Conservation (phyloP, 2,797 vertebrate species). For the Pempheris klunzingeri region DNA sequence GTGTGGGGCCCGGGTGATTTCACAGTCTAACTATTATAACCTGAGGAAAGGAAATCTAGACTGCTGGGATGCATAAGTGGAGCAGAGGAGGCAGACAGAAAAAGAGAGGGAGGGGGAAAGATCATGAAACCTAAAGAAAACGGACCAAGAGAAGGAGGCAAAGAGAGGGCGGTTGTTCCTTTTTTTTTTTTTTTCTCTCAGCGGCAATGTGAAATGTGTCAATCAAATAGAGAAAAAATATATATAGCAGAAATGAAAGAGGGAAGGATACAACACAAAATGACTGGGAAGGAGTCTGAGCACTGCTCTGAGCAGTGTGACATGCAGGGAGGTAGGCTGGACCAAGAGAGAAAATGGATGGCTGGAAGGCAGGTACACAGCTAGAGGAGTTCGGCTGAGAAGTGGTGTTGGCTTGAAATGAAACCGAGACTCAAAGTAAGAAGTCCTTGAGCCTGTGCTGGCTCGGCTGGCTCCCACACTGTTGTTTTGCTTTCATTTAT, state of each 20-base stretch:
- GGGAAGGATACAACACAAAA: conserved; percentile 7
- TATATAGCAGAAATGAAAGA: conserved; percentile 6
- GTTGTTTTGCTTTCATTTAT: conserved; percentile 62
- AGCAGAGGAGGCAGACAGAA: conserved; percentile 59
- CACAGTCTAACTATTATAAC: conserved; percentile 89
- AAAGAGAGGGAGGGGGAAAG: conserved; percentile 30
- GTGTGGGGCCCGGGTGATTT: conserved; percentile 84
- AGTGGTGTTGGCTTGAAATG: conserved; percentile 69
- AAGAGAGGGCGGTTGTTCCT: conserved; percentile 24
- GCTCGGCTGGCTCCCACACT: conserved; percentile 58
- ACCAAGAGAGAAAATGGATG: conserved; percentile 66
- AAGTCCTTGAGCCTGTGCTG: conserved; percentile 68
- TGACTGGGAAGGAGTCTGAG: conserved; percentile 34
- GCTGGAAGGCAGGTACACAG: conserved; percentile 71
- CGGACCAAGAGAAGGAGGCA: conserved; percentile 20
- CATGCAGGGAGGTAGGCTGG: conserved; percentile 57
- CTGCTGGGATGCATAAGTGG: conserved; percentile 74
- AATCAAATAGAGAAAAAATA: conserved; percentile 25
- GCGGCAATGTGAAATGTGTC: conserved; percentile 47
- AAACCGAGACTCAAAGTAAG: conserved; percentile 63
- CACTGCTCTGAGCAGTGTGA: conserved; percentile 43
- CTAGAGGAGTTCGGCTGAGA: conserved; percentile 62
- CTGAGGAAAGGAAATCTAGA: conserved; percentile 79
- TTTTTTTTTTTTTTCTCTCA: neutral
- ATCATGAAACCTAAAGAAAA: conserved; percentile 49